Conservation (phyloP, 2,113 vertebrate genomes). For the Rhodinocichla rosea region DNA sequence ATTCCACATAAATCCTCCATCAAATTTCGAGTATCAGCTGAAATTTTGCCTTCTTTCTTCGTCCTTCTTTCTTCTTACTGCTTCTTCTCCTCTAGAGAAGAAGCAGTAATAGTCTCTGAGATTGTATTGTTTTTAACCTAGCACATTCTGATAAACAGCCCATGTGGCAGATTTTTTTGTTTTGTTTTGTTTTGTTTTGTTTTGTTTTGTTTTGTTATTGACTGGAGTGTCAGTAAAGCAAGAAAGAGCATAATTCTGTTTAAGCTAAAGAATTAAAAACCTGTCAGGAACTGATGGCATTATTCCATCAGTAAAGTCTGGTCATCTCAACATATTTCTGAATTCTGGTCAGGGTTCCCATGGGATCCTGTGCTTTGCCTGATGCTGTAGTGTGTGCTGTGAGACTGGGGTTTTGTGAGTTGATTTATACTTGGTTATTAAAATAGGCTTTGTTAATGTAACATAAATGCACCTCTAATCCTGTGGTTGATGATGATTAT, state of each 20-base stretch:
- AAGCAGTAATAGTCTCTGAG: not conserved
- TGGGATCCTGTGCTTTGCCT: not conserved
- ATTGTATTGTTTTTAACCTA: not conserved
- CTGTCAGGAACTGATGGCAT: not conserved
- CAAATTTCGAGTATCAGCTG: not conserved
- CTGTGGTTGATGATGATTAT: not conserved
- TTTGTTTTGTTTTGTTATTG: not conserved
- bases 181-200: not conserved
- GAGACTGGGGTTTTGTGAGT: not conserved
- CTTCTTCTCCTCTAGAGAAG: not conserved
- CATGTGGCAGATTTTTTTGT: not conserved
- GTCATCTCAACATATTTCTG: not conserved
- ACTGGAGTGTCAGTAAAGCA: not conserved
- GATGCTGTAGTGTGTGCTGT: not conserved
- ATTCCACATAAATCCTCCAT: not conserved
- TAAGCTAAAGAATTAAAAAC: not conserved
- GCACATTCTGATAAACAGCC: not conserved
- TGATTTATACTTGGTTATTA: conserved; percentile 35
- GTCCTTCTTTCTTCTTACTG: not conserved
- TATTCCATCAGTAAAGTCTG: not conserved
- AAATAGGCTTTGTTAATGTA: not conserved
- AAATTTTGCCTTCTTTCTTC: not conserved
- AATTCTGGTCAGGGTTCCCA: not conserved
- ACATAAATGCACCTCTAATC: conserved; percentile 2
- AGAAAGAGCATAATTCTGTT: not conserved